These are phyloP conservation scores for Chromis chromis DNA, from an alignment of 2,797 vertebrate species.

Conservation along the genomic window DNA sequence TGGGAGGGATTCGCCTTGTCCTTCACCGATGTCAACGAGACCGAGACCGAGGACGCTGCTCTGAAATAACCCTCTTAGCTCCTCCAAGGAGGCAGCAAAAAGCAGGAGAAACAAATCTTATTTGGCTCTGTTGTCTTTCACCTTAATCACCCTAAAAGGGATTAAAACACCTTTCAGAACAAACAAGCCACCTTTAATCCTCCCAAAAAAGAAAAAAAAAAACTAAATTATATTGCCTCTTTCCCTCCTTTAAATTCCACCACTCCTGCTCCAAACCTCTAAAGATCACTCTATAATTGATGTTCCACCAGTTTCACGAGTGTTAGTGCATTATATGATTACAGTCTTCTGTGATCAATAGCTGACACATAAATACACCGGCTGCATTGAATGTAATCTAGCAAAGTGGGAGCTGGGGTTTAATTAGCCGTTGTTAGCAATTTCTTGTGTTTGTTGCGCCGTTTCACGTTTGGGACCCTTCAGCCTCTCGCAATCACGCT, in stretches of 20 bases:
- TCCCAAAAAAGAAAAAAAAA: constrained; percentile 5
- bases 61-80: constrained; percentile 32
- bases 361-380: constrained; percentile 63
- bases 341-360: constrained; percentile 68
- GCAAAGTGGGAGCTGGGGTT: constrained; percentile 65
- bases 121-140: constrained; percentile 27
- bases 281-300: constrained; percentile 69
- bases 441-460: constrained; percentile 50
- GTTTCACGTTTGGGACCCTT: constrained; percentile 47
- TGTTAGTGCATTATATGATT: constrained; percentile 65
- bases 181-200: constrained; percentile 46
- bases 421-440: constrained; percentile 70
- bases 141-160: constrained; percentile 58
- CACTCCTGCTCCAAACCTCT: neutral
- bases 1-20: constrained; percentile 13
- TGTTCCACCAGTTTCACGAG: constrained; percentile 55
- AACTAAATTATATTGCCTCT: constrained; percentile 8
- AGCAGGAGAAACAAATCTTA: constrained; percentile 25
- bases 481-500: constrained; percentile 57
- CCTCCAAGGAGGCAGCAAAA: constrained; percentile 36
- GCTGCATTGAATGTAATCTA: constrained; percentile 62
- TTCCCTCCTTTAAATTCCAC: constrained; percentile 17
- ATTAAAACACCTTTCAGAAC: constrained; percentile 53
- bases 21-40: constrained; percentile 37
- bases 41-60: constrained; percentile 34